Evolutionary conservation across 2,113 vertebrate species (phyloP), one percentile per base, ranked within the genome.

Genomic region (Cebidichthys violaceus): DNA sequence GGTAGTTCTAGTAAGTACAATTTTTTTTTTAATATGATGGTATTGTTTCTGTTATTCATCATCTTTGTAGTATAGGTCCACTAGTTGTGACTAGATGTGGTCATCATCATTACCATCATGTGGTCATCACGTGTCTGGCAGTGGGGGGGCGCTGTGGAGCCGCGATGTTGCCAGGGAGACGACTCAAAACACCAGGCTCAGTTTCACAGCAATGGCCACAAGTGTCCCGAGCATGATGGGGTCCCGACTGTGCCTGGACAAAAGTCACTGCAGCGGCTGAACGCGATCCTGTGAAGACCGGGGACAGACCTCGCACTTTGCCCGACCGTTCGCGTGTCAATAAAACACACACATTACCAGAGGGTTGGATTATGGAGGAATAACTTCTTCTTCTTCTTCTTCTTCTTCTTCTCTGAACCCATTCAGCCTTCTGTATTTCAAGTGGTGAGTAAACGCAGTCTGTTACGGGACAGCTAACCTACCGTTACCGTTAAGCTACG

Each of bases 141-240:
- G n/a, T 24, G n/a, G 22, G 90, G 79, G 62, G 92, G 41, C 86
- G 90, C 90, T 70, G 86, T 82, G 4, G 85, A 75, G 87, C 54
- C 71, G 39, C 39, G 1, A 9, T 88, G 93, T 94, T 94, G 90
- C 93, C 92, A 90, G 18, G 94, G 92, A 85, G 90, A 94, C 92
- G 82, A 27, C 77, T 82, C 39, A 87, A 85, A 92, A 92, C 93
- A 89, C 64, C 72, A 86, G 86, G 24, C 55, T 29, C 55, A 27
- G 47, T 64, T 77, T 9, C 73, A 55, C 72, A 82, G 76, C 75
- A 81, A 88, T 83, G 89, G 88, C 87, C 70, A 79, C 89, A 87
- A 85, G 84, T 86, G 91, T 89, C 86, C 89, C 62, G 64, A 41
- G 3, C 24, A 13, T 4, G 54, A 13, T 4, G 54, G 55, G 55